Percentiles rank a stretch among this genome's conserved stretches.
Conservation (phyloP, 2,888 invertebrate genomes). For the Acanthosoma haemorrhoidale region DNA sequence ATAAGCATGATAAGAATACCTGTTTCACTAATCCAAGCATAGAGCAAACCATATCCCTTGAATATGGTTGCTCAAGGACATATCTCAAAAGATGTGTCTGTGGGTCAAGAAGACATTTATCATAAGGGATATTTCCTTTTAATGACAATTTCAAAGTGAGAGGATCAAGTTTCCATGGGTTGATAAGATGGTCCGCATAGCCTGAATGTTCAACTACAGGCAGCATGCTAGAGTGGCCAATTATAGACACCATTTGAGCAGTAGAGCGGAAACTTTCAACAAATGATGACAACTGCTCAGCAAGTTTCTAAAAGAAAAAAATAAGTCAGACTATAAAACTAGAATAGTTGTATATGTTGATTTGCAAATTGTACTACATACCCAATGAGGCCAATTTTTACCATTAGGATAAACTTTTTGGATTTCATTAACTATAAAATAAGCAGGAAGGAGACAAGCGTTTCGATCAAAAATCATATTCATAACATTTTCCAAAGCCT, state of each 20-base stretch:
- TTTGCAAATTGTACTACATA: slow-evolving; percentile 46
- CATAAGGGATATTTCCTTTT: slow-evolving; percentile 71
- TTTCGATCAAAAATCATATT: slow-evolving; percentile 87
- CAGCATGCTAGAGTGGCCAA: slow-evolving; percentile 82
- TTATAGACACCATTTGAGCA: slow-evolving; percentile 93
- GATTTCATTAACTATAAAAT: slow-evolving; percentile 92
- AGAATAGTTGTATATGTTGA: neutral
- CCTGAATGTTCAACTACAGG: slow-evolving; percentile 92
- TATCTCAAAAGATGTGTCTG: slow-evolving; percentile 83
- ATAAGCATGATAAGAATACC: slow-evolving; percentile 48
- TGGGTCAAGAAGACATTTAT: slow-evolving; percentile 78
- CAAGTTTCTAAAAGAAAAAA: slow-evolving; percentile 63
- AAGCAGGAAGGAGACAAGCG: slow-evolving; percentile 85
- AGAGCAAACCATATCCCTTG: slow-evolving; percentile 90
- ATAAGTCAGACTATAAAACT: neutral
- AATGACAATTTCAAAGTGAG: slow-evolving; percentile 65
- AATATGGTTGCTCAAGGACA: slow-evolving; percentile 90
- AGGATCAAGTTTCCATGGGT: slow-evolving; percentile 90
- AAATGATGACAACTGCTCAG: slow-evolving; percentile 77
- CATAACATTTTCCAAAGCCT: slow-evolving; percentile 74
- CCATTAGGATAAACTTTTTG: slow-evolving; percentile 75
- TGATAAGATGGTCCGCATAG: slow-evolving; percentile 81
- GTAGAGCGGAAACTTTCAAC: slow-evolving; percentile 88
- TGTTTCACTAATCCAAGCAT: slow-evolving; percentile 92
- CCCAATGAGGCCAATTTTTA: slow-evolving; percentile 86